Percentiles rank a stretch among this genome's conserved stretches.
These are phyloP conservation scores for Dipus sagitta DNA, from an alignment of 2,797 vertebrate species.

Conservation along the genomic window DNA sequence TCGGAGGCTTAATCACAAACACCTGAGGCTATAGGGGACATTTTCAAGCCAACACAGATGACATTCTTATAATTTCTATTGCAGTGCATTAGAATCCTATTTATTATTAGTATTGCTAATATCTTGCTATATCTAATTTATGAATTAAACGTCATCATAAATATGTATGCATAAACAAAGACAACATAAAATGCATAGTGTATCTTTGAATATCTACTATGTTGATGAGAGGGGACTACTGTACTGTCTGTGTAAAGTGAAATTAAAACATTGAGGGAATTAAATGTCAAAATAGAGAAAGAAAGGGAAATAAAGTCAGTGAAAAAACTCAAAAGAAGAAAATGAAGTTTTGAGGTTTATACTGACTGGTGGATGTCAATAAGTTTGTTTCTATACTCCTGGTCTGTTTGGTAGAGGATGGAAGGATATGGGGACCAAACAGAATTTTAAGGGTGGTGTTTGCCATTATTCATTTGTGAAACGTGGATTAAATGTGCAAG, in stretches of 20 bases:
- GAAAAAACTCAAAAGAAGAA: constrained; percentile 3
- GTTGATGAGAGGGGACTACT: background rate
- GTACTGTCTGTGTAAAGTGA: background rate
- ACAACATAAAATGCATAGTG: too few relatives aligned
- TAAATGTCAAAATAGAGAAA: background rate
- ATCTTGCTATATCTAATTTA: background rate
- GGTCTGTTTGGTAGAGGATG: background rate
- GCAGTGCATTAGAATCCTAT: background rate
- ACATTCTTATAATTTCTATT: background rate
- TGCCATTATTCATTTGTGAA: constrained; percentile 29
- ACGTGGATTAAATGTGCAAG: constrained; percentile 50
- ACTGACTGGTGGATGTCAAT: background rate
- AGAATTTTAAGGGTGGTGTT: constrained; percentile 16
- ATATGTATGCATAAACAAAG: background rate
- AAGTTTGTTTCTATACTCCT: background rate
- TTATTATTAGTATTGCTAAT: background rate
- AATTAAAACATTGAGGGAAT: constrained; percentile 28
- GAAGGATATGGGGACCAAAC: background rate
- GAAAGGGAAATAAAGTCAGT: background rate
- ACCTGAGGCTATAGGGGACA: too few relatives aligned
- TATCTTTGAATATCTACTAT: background rate
- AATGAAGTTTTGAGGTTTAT: background rate
- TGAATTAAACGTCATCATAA: background rate
- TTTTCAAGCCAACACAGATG: too few relatives aligned
- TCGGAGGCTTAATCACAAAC: too few relatives aligned